Conservation (phyloP, 2,113 vertebrate genomes). For the Phrynosoma platyrhinos region DNA sequence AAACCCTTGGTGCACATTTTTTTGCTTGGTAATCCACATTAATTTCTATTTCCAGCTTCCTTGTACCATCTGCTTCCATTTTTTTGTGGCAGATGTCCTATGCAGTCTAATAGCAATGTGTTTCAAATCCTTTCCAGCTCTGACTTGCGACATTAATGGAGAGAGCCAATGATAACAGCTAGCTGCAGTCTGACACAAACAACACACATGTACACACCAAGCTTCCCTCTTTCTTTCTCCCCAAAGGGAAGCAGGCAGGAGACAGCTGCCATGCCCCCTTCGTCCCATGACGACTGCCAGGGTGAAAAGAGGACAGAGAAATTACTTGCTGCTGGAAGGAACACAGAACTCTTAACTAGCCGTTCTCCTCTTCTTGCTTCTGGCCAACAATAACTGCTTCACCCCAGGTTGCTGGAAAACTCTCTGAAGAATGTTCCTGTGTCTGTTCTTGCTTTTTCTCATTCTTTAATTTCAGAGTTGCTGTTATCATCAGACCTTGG, state of each 20-base stretch:
- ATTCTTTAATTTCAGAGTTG: background rate
- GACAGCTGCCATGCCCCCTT: background rate
- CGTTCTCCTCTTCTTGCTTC: background rate
- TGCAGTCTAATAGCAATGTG: rapidly evolving
- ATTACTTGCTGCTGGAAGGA: background rate
- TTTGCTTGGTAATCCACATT: background rate
- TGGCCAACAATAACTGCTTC: conserved; percentile 9
- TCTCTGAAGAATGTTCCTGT: background rate
- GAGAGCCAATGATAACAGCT: background rate
- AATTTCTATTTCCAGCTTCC: background rate
- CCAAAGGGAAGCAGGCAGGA: background rate
- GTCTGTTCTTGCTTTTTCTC: background rate
- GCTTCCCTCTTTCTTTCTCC: background rate
- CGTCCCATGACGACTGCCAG: background rate
- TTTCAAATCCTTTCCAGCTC: background rate
- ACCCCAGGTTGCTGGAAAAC: background rate
- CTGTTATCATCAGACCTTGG: rapidly evolving
- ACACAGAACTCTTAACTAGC: background rate
- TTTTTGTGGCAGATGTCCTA: rapidly evolving
- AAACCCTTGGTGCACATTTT: background rate
- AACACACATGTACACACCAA: background rate
- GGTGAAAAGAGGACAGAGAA: background rate
- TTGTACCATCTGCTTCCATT: background rate
- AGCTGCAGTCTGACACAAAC: background rate
- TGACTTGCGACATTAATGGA: background rate